Conservation (phyloP, 2,888 invertebrate species). For the Drosophila siamana region DNA sequence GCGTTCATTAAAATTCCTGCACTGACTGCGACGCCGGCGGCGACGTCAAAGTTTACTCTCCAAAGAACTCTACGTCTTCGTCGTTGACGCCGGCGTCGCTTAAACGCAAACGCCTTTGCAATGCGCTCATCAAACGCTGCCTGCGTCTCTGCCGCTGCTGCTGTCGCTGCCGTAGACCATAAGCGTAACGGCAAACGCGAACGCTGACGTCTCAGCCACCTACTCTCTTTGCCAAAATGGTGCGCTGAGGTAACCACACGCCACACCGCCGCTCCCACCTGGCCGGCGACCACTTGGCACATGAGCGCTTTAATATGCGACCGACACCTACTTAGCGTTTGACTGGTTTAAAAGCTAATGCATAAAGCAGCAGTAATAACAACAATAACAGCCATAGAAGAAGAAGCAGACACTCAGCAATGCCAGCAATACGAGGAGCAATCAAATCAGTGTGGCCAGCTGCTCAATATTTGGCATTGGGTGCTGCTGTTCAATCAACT, state of each 20-base stretch:
- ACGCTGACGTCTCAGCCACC: constrained; percentile 54
- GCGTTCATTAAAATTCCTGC: constrained; percentile 75
- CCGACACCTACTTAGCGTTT: constrained; percentile 78
- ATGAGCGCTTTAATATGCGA: constrained; percentile 71
- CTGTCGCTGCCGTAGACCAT: constrained; percentile 45
- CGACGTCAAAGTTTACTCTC: constrained; percentile 33
- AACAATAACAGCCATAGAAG: constrained; percentile 5
- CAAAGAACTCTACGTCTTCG: constrained; percentile 27
- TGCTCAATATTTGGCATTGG: constrained; percentile 22
- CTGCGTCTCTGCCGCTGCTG: constrained; percentile 9
- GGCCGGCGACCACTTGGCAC: constrained; percentile 43
- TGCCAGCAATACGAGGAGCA: constrained; percentile 22
- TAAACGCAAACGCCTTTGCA: constrained; percentile 53
- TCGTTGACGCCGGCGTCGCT: constrained; percentile 34
- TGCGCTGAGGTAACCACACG: constrained; percentile 77
- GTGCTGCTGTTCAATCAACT: constrained; percentile 58
- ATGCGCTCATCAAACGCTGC: constrained; percentile 68
- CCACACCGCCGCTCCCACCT: constrained; percentile 57
- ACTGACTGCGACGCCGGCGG: constrained; percentile 37
- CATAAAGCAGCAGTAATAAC: constrained; percentile 47
- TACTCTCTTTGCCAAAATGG: constrained; percentile 82
- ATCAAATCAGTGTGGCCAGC: constrained; percentile 33
- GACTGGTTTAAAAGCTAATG: constrained; percentile 74
- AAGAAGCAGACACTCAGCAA: constrained; percentile 14
- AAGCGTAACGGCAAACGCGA: constrained; percentile 49